These are phyloP conservation scores for Phrynocephalus guinanensis DNA, from an alignment of 2,797 vertebrate species.

Conservation along the genomic window DNA sequence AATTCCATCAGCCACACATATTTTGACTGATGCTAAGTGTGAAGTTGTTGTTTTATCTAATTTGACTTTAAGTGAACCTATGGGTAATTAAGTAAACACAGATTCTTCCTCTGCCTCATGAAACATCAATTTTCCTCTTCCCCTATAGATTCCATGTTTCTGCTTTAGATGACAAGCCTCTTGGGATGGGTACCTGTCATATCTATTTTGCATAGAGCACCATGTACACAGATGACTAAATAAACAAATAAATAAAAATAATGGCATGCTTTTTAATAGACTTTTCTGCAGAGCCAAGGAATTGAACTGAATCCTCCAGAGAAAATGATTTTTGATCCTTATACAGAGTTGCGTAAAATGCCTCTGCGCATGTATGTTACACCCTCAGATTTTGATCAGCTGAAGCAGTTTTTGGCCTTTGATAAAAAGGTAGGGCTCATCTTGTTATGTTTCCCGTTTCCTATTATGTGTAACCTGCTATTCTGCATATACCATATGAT, in stretches of 20 bases:
- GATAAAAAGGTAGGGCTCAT: slow-evolving; percentile 85
- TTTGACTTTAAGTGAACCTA: not conserved
- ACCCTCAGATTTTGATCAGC: slow-evolving; percentile 78
- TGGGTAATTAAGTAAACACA: not conserved
- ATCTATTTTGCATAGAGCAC: not conserved
- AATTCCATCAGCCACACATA: too few relatives aligned
- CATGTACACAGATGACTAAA: too few relatives aligned
- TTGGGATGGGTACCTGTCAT: not conserved
- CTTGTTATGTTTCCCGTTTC: not conserved
- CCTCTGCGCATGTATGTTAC: slow-evolving; percentile 69
- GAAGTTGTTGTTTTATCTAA: too few relatives aligned
- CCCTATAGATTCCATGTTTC: not conserved
- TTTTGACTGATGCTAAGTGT: too few relatives aligned
- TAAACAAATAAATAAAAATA: slow-evolving; percentile 8
- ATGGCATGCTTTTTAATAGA: slow-evolving; percentile 74
- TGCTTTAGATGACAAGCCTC: not conserved
- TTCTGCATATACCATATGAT: not conserved
- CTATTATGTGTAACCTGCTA: not conserved
- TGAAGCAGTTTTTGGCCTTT: slow-evolving; percentile 86
- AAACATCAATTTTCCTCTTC: not conserved
- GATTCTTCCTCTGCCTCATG: not conserved
- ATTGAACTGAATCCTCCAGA: slow-evolving; percentile 89
- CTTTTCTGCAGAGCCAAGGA: slow-evolving; percentile 93
- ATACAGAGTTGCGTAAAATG: slow-evolving; percentile 71
- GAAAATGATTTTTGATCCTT: slow-evolving; percentile 82